Evolutionary conservation across 2,113 vertebrate species (phyloP).

Genomic region (Bostrychus sinensis): DNA sequence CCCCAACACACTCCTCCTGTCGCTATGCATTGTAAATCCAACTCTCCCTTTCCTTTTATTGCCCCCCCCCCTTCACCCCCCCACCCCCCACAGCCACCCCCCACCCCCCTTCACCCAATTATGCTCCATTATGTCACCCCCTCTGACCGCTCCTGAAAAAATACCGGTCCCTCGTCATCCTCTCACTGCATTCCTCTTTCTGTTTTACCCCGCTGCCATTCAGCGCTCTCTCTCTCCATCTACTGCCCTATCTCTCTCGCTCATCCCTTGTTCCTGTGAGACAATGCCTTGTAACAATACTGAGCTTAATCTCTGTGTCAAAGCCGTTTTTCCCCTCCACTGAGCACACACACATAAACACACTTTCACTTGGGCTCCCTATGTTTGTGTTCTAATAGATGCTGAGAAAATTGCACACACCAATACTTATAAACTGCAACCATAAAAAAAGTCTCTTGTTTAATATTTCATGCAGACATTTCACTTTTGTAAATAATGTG

Average conservation of each 20-base stretch:
- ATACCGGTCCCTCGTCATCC: conserved; percentile 72
- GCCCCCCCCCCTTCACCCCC: conserved; percentile 14
- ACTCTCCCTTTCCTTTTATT: conserved; percentile 64
- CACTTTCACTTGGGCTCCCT: conserved; percentile 50
- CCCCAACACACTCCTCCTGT: conserved; percentile 70
- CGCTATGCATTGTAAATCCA: conserved; percentile 88
- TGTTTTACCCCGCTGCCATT: background rate
- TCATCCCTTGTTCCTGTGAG: conserved; percentile 88
- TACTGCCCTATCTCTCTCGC: conserved; percentile 43
- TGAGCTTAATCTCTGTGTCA: conserved; percentile 98
- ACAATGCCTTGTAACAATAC: conserved; percentile 99
- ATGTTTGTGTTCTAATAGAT: background rate
- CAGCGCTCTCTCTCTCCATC: background rate
- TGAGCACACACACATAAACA: conserved; percentile 77
- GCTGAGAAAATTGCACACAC: background rate
- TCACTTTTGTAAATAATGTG: background rate
- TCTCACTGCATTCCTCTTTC: conserved; percentile 49
- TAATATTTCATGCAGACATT: background rate
- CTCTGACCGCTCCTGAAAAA: conserved; percentile 88
- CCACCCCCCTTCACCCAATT: too few species aligned
- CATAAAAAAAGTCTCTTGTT: background rate
- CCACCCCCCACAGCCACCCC: too few species aligned
- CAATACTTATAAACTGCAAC: conserved; percentile 4
- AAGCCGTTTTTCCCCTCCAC: conserved; percentile 97
- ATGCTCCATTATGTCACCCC: conserved; percentile 93